Conservation (phyloP, 1,140 invertebrate genomes). For the Drosophila bocqueti region DNA sequence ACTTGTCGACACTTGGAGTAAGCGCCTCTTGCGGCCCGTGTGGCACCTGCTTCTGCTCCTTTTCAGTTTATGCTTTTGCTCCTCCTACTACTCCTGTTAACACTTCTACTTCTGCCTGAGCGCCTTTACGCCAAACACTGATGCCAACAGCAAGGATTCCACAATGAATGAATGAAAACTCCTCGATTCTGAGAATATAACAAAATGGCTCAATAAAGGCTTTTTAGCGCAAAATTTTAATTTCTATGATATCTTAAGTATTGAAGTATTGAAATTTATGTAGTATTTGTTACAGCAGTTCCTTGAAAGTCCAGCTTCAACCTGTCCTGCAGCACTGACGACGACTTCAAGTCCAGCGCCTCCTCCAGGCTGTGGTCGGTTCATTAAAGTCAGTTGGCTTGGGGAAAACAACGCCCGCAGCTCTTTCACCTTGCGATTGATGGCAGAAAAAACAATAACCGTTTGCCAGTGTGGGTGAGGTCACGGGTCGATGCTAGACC, state of each 20-base stretch:
- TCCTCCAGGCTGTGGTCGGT: neutral
- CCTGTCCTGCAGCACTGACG: neutral
- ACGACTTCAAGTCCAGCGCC: neutral
- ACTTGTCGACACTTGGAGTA: conserved; percentile 38
- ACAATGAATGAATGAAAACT: neutral
- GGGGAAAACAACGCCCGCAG: conserved; percentile 9
- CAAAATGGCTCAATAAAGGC: neutral
- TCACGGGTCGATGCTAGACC: conserved; percentile 20
- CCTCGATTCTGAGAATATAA: neutral
- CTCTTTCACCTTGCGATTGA: conserved; percentile 1
- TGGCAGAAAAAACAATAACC: conserved; percentile 14
- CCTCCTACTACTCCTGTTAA: neutral
- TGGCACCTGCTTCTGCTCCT: neutral
- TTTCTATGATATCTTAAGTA: neutral
- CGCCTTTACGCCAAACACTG: neutral
- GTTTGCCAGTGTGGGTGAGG: neutral
- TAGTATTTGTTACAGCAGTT: neutral
- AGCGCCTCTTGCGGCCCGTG: conserved; percentile 2
- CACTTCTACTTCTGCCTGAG: neutral
- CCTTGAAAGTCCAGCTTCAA: neutral
- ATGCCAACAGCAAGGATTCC: neutral
- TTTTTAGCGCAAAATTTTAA: neutral
- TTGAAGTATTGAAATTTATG: neutral
- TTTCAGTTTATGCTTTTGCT: no score
- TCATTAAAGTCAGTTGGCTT: conserved; percentile 16